Base-by-base conservation (phyloP, 1,140 invertebrate species). In the Drosophila busckii region DNA sequence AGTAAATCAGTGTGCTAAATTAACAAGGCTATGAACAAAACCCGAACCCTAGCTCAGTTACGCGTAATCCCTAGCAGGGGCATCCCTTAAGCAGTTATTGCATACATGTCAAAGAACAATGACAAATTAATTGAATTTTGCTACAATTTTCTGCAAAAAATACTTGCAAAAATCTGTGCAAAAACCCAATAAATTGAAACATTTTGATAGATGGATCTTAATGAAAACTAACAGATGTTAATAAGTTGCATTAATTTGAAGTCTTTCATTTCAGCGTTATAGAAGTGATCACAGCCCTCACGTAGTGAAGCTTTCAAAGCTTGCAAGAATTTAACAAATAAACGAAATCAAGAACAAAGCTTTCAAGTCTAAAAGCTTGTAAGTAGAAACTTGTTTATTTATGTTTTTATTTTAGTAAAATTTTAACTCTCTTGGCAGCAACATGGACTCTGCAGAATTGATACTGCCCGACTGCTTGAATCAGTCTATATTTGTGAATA, bases 61-160 rank as follows among this genome's bases (percentile, higher is more conserved):
- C 26, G 9, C n/a, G 38, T 40, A 52, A 59, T 26, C 28, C 16
- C 12, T 2, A 6, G 4, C 3, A 34, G 8, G 4, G 7, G 4
- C 26, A 55, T 29, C 25, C 25, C 41, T 26, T n/a, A 20, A 23
- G 12, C 17, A 5, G 5, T n/a, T 35, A 19, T 41, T 68, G n/a
- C 26, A 25, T 31, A 25, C 71, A 49, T 70, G 49, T 62, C 53
- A 68, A 70, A 64, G 55, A 4, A 1, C 15, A 49, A 26, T 84
- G 68, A 84, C 78, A 80, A 73, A 80, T 84, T 80, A 70, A 84
- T 84, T 78, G 60, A 49, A 63, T 59, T 73, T 62, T 19, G 70
- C 10, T 61, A 61, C 64, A 46, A 65, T 68, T 70, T 63, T 45
- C 5, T 31, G 22, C 50, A 60, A 40, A 70, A 61, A 63, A 54